phyloP scores from a whole-genome alignment of 2,797 vertebrate genomes.

The Mastacembelus armatus region DNA sequence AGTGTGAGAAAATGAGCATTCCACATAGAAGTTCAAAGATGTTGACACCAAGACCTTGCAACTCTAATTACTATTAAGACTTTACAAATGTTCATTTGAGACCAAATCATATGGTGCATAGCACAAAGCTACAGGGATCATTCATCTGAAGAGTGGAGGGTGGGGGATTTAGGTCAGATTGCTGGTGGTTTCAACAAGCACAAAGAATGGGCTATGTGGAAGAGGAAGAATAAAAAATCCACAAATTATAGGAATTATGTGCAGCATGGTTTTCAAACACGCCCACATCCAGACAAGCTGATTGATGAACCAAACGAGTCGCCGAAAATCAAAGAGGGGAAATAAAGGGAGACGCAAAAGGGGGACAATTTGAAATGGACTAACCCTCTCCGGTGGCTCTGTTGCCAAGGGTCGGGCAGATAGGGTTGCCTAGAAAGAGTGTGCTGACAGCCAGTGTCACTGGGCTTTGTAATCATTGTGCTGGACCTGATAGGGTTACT shows the following conservation, averaged over 20 bases:
- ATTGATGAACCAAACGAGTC: slow-evolving; percentile 85
- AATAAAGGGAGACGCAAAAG: slow-evolving; percentile 83
- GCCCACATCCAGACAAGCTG: slow-evolving; percentile 77
- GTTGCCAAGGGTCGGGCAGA: slow-evolving; percentile 83
- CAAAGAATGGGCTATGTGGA: slow-evolving; percentile 75
- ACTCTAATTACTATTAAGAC: slow-evolving; percentile 9
- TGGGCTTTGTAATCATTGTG: slow-evolving; percentile 88
- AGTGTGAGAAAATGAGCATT: neutral
- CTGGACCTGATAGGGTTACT: slow-evolving; percentile 88
- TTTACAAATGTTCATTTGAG: slow-evolving; percentile 35
- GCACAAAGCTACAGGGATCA: slow-evolving; percentile 53
- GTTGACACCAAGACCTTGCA: neutral
- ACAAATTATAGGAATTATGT: slow-evolving; percentile 85
- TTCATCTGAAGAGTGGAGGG: slow-evolving; percentile 58
- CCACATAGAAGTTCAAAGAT: slow-evolving; percentile 13
- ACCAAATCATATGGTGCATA: slow-evolving; percentile 31
- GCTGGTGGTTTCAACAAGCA: slow-evolving; percentile 67
- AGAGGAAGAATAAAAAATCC: slow-evolving; percentile 64
- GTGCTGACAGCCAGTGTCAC: slow-evolving; percentile 88
- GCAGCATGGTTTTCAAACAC: slow-evolving; percentile 79
- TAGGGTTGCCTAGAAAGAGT: slow-evolving; percentile 87
- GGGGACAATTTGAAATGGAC: slow-evolving; percentile 84
- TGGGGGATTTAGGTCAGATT: slow-evolving; percentile 60
- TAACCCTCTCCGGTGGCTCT: slow-evolving; percentile 82
- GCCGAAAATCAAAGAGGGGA: slow-evolving; percentile 83